Conservation (phyloP, 2,888 invertebrate genomes). For the Mesodorylaimus sp. region DNA sequence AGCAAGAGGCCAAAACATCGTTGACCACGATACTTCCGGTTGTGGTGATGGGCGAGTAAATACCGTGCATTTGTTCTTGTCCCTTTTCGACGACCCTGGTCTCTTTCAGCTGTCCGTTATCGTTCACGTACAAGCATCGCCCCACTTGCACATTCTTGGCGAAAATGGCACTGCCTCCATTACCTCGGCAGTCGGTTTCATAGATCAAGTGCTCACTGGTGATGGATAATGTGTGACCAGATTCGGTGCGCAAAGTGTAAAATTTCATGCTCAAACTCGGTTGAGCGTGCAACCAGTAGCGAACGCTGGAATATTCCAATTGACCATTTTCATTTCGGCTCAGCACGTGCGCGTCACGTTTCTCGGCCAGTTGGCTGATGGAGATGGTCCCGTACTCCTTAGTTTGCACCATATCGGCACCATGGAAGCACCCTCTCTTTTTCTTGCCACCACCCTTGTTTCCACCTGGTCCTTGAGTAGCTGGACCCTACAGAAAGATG, state of each 20-base stretch:
- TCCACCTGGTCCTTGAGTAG: too few species aligned
- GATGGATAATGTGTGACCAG: background rate
- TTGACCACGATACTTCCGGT: slow-evolving; percentile 1
- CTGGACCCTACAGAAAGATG: too few species aligned
- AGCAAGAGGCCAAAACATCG: slow-evolving; percentile 3
- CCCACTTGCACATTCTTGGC: background rate
- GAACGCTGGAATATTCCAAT: background rate
- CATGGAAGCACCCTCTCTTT: background rate
- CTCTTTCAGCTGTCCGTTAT: background rate
- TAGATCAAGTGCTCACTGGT: slow-evolving; percentile 2
- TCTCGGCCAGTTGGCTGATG: background rate
- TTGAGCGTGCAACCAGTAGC: background rate
- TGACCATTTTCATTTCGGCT: background rate
- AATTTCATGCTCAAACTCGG: background rate
- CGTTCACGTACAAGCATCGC: background rate
- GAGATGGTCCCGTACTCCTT: background rate
- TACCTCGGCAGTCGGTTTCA: background rate
- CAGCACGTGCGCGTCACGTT: background rate
- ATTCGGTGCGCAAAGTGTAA: background rate
- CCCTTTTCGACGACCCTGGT: background rate
- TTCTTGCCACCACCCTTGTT: background rate
- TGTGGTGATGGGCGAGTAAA: background rate
- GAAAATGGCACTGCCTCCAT: background rate
- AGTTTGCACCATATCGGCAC: slow-evolving; percentile 1
- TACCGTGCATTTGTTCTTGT: background rate